phyloP scores from a whole-genome alignment of 2,113 vertebrate genomes.

The Ariopsis seemanni region DNA sequence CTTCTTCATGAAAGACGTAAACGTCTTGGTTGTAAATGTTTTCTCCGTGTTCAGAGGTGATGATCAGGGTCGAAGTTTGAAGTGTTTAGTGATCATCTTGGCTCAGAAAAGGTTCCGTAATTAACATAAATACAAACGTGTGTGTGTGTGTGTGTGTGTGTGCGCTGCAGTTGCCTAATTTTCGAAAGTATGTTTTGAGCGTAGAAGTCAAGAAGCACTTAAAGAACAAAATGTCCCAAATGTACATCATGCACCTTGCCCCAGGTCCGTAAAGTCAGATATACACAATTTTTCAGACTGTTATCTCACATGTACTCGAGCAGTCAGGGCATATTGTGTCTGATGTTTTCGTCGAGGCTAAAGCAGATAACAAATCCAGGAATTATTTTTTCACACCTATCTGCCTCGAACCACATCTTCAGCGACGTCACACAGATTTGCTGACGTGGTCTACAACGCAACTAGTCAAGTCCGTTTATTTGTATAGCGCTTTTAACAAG shows the following conservation, averaged over 20 bases:
- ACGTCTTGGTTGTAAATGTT: neutral
- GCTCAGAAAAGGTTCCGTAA: neutral
- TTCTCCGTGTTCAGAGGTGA: neutral
- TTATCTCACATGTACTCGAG: neutral
- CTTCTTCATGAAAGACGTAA: neutral
- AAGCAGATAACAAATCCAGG: neutral
- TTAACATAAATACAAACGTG: neutral
- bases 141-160: neutral
- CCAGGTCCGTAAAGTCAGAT: neutral
- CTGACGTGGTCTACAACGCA: too few relatives aligned
- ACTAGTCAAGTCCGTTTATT: neutral
- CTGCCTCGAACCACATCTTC: neutral
- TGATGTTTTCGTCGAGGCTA: neutral
- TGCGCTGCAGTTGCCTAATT: neutral
- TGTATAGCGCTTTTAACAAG: too few relatives aligned
- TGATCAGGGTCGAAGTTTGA: neutral
- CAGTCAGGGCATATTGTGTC: neutral
- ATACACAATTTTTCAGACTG: neutral
- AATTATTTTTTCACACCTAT: neutral
- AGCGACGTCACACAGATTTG: neutral
- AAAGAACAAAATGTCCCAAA: neutral
- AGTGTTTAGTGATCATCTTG: neutral
- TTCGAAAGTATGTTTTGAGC: neutral
- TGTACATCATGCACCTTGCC: neutral
- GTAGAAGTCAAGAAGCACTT: neutral